Base-by-base conservation (phyloP, 2,888 invertebrate species). In the Drosophila picticornis region DNA sequence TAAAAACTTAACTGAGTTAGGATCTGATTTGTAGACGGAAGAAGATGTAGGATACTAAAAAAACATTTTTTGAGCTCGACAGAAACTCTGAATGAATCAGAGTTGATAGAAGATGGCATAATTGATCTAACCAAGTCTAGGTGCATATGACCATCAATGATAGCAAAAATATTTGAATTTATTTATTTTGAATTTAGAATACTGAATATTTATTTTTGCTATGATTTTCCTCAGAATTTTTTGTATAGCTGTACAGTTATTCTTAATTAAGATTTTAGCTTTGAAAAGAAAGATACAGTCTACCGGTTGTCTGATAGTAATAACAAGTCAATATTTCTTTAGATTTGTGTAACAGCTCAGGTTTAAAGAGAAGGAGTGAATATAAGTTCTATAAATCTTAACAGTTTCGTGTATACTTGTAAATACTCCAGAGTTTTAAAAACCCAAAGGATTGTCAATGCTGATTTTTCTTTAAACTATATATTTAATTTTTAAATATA, bases 221-320 rank as follows among this genome's bases (percentile, higher is more conserved):
- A 11, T 1, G 10, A 11, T 22, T 1, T n/a, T 40, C n/a, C 0
- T n/a, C 22, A 10, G 11, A 43, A 22, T 4, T n/a, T 11, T 43
- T 7, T 22, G 1, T 13, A 7, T 11, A 22, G 6, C 43, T 1
- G 2, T 46, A 22, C 4, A 46, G 7, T 7, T 22, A 7, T 22
- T 22, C 22, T 5, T 0, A 46, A 13, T 4, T 46, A 11, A 22
- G 13, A 43, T 2, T 0, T 43, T 43, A 4, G 13, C 2, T 43
- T 43, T n/a, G n/a, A n/a, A 4, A 0, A 3, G 1, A 6, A 43
- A 13, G 13, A 22, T 3, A 43, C 7, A 13, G 1, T 3, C 1
- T 3, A 6, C 3, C 10, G 4, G 1, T 38, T 38, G n/a, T n/a
- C 9, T 40, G 4, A 40, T 40, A n/a, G 1, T 9, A 9, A n/a